Conservation (phyloP, 2,113 vertebrate genomes). For the Mixornis gularis region DNA sequence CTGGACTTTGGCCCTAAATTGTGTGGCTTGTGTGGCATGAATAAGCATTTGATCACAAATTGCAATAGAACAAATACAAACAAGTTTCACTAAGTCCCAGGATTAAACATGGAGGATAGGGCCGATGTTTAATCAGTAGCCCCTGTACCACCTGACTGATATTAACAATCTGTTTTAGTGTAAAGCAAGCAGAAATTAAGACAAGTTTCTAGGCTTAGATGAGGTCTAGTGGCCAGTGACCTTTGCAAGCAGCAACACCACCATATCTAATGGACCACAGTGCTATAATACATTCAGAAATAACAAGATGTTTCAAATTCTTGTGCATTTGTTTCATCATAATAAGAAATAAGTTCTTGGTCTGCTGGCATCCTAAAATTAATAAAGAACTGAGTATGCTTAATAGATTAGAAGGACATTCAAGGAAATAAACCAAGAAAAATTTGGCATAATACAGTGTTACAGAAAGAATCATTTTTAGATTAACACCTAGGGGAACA, state of each 20-base stretch:
- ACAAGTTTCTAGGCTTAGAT: not conserved
- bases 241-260: not conserved
- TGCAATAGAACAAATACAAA: not conserved
- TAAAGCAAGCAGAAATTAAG: not conserved
- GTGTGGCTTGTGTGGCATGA: not conserved
- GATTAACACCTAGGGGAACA: not conserved
- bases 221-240: not conserved
- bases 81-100: not conserved
- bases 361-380: not conserved
- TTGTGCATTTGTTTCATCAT: not conserved
- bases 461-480: not conserved
- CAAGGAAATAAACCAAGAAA: not conserved
- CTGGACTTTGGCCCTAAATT: not conserved
- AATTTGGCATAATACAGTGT: not conserved
- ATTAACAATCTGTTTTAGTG: not conserved
- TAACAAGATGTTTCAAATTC: not conserved
- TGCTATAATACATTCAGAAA: not conserved
- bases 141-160: not conserved
- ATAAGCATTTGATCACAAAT: not conserved
- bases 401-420: not conserved
- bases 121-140: not conserved
- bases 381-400: not conserved
- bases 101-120: not conserved
- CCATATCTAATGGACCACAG: not conserved
- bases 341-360: not conserved